Base-by-base conservation (phyloP, 2,888 invertebrate species). In the Drosophila greeni region DNA sequence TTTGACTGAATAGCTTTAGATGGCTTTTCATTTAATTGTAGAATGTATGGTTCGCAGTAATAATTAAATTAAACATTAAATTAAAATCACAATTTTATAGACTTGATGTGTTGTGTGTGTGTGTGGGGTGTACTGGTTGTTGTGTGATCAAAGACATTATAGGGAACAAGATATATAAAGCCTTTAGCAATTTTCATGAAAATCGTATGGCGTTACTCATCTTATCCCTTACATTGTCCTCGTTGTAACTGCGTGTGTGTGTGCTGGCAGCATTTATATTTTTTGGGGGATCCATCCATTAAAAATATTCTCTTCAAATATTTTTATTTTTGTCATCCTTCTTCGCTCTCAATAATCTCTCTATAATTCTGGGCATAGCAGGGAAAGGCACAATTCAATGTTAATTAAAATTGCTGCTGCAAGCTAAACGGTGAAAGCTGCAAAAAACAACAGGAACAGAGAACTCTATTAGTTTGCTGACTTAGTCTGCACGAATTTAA, bases 31-130 rank as follows among this genome's bases (percentile, higher is more conserved):
- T 53, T 34, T 40, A 64, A 64, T 51, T 65, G n/a, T 48, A 24
- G 45, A 53, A 64, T 47, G 18, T 39, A 66, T 66, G 64, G 24
- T 54, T 74, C 64, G 80, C 77, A 73, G 69, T 71, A 66, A 69
- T 62, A 57, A 84, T 83, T 80, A 84, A 80, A 85, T 82, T 82
- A 85, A 74, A 84, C 79, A 86, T 87, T 76, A 86, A 87, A 87
- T 85, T 87, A 87, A 88, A 87, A 87, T 87, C 87, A 87, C 87
- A 87, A 88, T 88, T 86, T 87, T 85, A 86, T 87, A 87, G 87
- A 87, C 87, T 87, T 87, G 88, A 86, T 76, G 84, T 84, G 72
- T 75, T 75, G 73, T 75, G 42, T 73, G 29, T 60, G 34, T 57
- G 56, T 51, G 23, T 33, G 51, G 33, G 57, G 24, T 59, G 31